A percentile compares a stretch with the other conserved stretches of the same genome.
These are phyloP conservation scores for Gobio gobio DNA, from an alignment of 2,113 vertebrate genomes.

Conservation along the genomic window DNA sequence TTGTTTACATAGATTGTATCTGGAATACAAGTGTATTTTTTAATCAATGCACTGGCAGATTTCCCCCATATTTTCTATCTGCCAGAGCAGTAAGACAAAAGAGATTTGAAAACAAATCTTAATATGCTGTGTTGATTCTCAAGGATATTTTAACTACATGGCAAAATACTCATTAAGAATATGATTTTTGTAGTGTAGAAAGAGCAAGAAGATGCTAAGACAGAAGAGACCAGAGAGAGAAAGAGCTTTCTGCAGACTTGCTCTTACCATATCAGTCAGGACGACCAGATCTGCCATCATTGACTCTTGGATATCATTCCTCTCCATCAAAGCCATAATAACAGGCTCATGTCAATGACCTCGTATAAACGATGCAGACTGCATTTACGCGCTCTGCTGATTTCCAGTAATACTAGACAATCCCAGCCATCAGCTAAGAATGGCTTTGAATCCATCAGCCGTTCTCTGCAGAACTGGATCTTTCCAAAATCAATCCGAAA, in stretches of 20 bases:
- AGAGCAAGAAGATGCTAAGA: not conserved
- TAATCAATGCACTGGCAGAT: not conserved
- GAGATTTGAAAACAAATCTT: too few species aligned
- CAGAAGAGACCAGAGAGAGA: not conserved
- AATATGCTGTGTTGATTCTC: too few species aligned
- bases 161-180: not conserved
- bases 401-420: not conserved
- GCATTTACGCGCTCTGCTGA: not conserved
- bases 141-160: not conserved
- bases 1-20: not conserved
- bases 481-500: not conserved
- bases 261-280: constrained; percentile 25
- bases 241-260: not conserved
- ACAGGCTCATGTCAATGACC: constrained; percentile 1
- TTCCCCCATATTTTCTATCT: not conserved
- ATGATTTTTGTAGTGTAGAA: not conserved
- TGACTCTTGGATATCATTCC: constrained; percentile 11
- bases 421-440: not conserved
- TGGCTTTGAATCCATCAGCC: not conserved
- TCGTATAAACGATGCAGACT: constrained; percentile 8
- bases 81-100: not conserved
- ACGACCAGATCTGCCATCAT: constrained; percentile 8
- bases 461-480: not conserved
- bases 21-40: not conserved
- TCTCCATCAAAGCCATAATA: not conserved